Conservation (phyloP, 2,797 vertebrate species). For the Arremon aurantiirostris region DNA sequence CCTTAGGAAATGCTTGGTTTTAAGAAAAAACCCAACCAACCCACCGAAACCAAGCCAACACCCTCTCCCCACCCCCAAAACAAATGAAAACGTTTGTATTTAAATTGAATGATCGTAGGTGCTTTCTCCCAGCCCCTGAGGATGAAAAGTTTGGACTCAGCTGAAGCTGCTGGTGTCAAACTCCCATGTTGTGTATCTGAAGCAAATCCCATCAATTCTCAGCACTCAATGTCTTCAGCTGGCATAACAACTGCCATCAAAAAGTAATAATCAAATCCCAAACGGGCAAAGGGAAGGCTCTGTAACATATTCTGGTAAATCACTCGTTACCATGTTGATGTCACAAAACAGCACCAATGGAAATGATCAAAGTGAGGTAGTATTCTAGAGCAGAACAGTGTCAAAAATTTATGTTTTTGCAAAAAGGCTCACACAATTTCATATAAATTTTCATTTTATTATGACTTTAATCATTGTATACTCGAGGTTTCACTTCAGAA, state of each 20-base stretch:
- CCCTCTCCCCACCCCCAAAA: not conserved
- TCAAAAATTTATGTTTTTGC: not conserved
- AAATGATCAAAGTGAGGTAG: not conserved
- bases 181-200: not conserved
- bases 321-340: accelerated
- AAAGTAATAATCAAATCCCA: not conserved
- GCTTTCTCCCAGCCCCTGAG: not conserved
- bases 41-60: not conserved
- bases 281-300: not conserved
- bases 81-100: not conserved
- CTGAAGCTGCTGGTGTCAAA: not conserved
- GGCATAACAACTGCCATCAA: not conserved
- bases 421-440: not conserved
- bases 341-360: not conserved
- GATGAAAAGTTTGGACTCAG: not conserved
- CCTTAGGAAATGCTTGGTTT: not conserved
- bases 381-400: not conserved
- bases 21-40: not conserved
- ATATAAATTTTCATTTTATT: not conserved
- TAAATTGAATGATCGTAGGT: not conserved
- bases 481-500: not conserved
- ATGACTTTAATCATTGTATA: not conserved
- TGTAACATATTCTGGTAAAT: not conserved
- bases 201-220: not conserved
- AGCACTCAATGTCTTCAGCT: not conserved